phyloP scores from a whole-genome alignment of 2,888 invertebrate genomes.

The Tenthredo scrophulariae region DNA sequence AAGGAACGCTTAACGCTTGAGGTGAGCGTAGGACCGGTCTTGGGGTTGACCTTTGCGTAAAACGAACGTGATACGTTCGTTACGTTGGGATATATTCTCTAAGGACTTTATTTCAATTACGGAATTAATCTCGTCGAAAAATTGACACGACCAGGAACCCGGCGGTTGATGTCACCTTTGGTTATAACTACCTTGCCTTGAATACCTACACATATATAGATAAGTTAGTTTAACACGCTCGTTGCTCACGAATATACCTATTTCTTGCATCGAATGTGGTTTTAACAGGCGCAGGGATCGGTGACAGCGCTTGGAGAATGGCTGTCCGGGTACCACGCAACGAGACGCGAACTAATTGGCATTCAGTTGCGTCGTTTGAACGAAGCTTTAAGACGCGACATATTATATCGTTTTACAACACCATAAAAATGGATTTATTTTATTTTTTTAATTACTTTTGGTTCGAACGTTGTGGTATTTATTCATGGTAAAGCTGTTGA shows the following conservation, averaged over 20 bases:
- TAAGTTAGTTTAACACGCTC: background rate
- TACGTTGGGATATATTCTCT: background rate
- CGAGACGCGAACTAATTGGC: constrained; percentile 44
- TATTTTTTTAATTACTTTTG: constrained; percentile 5
- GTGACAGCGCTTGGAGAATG: constrained; percentile 22
- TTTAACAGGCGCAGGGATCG: constrained; percentile 11
- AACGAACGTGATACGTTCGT: constrained; percentile 6
- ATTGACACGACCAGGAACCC: background rate
- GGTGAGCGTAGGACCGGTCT: constrained; percentile 16
- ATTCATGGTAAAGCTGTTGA: background rate
- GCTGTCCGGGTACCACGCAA: constrained; percentile 26
- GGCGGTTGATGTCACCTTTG: background rate
- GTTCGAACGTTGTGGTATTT: constrained; percentile 15
- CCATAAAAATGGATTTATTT: constrained; percentile 22
- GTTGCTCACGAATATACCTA: constrained; percentile 23
- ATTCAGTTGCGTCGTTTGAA: constrained; percentile 15
- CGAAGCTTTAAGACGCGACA: constrained; percentile 5
- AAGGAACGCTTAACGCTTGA: constrained; percentile 11
- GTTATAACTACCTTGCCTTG: constrained; percentile 6
- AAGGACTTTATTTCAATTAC: background rate
- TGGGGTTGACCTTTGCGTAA: background rate
- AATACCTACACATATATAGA: background rate
- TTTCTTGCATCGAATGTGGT: constrained; percentile 25
- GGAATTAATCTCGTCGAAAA: background rate
- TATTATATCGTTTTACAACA: constrained; percentile 34